These are phyloP conservation scores for Edolisoma coerulescens DNA, from an alignment of 2,113 vertebrate species.

Conservation along the genomic window DNA sequence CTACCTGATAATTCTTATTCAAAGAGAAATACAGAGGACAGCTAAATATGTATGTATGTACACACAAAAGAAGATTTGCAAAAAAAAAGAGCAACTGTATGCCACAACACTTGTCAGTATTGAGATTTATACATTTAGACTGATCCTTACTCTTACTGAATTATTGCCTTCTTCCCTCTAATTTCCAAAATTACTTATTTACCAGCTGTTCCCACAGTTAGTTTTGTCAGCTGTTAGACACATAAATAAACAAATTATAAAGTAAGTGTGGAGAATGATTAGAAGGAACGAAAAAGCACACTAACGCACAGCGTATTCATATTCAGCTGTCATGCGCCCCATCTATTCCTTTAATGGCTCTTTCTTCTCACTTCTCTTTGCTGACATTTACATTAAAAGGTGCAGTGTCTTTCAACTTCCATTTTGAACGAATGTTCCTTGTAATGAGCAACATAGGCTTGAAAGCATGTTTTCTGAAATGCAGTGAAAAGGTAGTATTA, in stretches of 20 bases:
- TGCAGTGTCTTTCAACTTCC: slow-evolving; percentile 40
- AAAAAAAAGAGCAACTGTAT: neutral
- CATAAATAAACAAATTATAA: slow-evolving; percentile 65
- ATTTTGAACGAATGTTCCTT: slow-evolving; percentile 29
- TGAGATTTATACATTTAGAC: neutral
- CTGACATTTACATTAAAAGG: slow-evolving; percentile 63
- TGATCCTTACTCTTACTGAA: neutral
- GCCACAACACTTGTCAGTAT: neutral
- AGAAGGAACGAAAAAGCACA: slow-evolving; percentile 38
- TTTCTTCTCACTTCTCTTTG: slow-evolving; percentile 61
- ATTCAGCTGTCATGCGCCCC: slow-evolving; percentile 58
- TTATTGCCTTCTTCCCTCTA: neutral
- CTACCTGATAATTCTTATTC: neutral
- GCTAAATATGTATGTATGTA: neutral
- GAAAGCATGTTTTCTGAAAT: slow-evolving; percentile 42
- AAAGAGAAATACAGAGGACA: neutral
- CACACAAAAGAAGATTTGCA: neutral
- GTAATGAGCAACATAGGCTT: slow-evolving; percentile 10
- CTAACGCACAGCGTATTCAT: slow-evolving; percentile 64
- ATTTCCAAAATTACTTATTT: slow-evolving; percentile 64
- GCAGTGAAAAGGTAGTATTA: slow-evolving; percentile 29
- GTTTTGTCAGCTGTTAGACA: slow-evolving; percentile 40
- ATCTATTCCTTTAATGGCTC: slow-evolving; percentile 67
- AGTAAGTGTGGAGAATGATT: slow-evolving; percentile 58
- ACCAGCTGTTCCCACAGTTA: slow-evolving; percentile 37